phyloP scores from a whole-genome alignment of 2,888 invertebrate species.

The Dendrolimus pini region DNA sequence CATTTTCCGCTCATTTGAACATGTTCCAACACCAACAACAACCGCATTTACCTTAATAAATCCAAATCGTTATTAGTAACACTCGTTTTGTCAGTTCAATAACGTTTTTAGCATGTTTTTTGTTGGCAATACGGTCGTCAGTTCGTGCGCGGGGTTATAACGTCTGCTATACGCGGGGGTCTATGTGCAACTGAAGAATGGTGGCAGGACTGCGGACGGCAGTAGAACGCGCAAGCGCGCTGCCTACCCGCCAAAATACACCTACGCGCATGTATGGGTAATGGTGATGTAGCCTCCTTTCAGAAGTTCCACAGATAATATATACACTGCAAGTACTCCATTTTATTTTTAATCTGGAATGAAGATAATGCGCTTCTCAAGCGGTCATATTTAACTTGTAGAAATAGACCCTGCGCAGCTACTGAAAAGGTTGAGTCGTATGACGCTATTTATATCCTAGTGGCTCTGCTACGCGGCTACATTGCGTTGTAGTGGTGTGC shows the following conservation, averaged over 20 bases:
- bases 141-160: slow-evolving; percentile 28
- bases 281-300: slow-evolving; percentile 34
- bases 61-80: slow-evolving; percentile 22
- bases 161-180: slow-evolving; percentile 32
- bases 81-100: slow-evolving; percentile 28
- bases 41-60: slow-evolving; percentile 19
- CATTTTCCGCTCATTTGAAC: slow-evolving; percentile 48
- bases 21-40: slow-evolving; percentile 21
- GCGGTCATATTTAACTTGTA: slow-evolving; percentile 2
- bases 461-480: slow-evolving; percentile 3
- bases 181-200: slow-evolving; percentile 71
- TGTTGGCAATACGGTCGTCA: slow-evolving; percentile 46
- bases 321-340: slow-evolving; percentile 8
- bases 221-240: slow-evolving; percentile 55
- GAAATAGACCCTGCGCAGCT: slow-evolving; percentile 8
- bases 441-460: not conserved
- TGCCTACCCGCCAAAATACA: slow-evolving; percentile 70
- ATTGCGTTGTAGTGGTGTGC: slow-evolving; percentile 12
- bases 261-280: slow-evolving; percentile 70
- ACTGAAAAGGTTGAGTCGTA: slow-evolving; percentile 5
- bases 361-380: slow-evolving; percentile 7
- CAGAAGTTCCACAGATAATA: slow-evolving; percentile 52
- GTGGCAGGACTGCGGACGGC: slow-evolving; percentile 70
- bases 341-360: slow-evolving; percentile 8
- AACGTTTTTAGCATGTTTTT: slow-evolving; percentile 46